Evolutionary conservation across 2,888 invertebrate genomes (phyloP), one percentile per base, ranked within the genome.

Genomic region (Mactromeris polynyma): DNA sequence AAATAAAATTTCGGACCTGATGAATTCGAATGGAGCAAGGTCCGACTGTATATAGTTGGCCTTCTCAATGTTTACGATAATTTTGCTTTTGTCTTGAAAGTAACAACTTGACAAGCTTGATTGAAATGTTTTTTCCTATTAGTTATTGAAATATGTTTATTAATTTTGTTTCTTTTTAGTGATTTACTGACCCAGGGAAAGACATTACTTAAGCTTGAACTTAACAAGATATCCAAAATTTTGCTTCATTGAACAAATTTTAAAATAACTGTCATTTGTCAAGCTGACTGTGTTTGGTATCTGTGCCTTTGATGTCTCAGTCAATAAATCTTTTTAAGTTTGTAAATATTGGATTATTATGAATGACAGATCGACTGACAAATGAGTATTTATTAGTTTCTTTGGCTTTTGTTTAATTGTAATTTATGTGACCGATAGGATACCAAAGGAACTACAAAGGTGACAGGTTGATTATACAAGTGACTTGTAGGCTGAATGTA

Each of bases 241-340:
- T 73, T 4, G 33, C 2, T 73, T 73, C 73, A 73, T 19, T 73
- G 33, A 33, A 73, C 73, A 73, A 36, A 19, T 33, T 73, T 83
- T 42, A 33, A 69, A 38, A 46, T 84, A 51, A 84, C 36, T 77
- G n/a, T 2, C 78, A 73, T 83, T 73, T 83, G 73, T 83, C 69
- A 83, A 77, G 36, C n/a, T 84, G 84, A 38, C 84, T 78, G 84
- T 54, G 21, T 84, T 54, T 77, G 36, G 78, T 73, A 73, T 73
- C 31, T 19, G 9, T 26, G 38, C 78, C 51, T 38, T 83, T n/a
- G 31, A 54, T 31, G 33, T 51, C 21, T 36, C 33, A 54, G 78
- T 78, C 84, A 84, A 31, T 54, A 73, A 84, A 54, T 84, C 84
- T 84, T 84, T 84, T 77, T 38, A 36, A 54, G 7, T 73, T 83